phyloP scores from a whole-genome alignment of 2,888 invertebrate species.

The Callyntrura guangdongensis region DNA sequence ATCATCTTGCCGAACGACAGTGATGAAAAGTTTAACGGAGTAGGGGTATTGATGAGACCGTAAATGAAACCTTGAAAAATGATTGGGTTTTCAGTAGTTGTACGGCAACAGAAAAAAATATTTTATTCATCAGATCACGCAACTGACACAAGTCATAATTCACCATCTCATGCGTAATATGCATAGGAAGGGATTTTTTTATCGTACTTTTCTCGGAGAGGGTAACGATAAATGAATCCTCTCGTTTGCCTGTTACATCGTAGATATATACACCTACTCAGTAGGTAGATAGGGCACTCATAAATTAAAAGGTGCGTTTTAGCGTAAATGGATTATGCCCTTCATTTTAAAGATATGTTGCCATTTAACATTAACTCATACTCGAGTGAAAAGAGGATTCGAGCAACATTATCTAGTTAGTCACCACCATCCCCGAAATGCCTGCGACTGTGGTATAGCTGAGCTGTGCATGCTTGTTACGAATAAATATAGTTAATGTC shows the following conservation, averaged over 20 bases:
- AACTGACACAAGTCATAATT: constrained; percentile 47
- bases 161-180: constrained; percentile 6
- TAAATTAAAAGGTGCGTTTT: constrained; percentile 39
- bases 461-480: not conserved
- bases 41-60: not conserved
- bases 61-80: constrained; percentile 15
- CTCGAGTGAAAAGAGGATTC: not conserved
- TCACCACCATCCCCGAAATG: not conserved
- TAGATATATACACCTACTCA: not conserved
- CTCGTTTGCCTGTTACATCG: not conserved
- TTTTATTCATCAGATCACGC: constrained; percentile 54
- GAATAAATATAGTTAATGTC: not conserved
- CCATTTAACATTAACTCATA: constrained; percentile 19
- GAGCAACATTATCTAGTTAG: constrained; percentile 17
- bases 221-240: not conserved
- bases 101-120: not conserved
- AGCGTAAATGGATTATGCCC: constrained; percentile 23
- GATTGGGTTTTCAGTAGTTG: constrained; percentile 6
- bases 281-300: not conserved
- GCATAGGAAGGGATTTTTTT: not conserved
- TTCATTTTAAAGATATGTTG: constrained; percentile 19
- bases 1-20: not conserved
- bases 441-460: not conserved
- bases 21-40: constrained; percentile 46
- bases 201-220: not conserved